Evolutionary conservation across 2,797 vertebrate species (phyloP), one percentile per base, ranked within the genome.

Genomic region (Harpagifer antarcticus): DNA sequence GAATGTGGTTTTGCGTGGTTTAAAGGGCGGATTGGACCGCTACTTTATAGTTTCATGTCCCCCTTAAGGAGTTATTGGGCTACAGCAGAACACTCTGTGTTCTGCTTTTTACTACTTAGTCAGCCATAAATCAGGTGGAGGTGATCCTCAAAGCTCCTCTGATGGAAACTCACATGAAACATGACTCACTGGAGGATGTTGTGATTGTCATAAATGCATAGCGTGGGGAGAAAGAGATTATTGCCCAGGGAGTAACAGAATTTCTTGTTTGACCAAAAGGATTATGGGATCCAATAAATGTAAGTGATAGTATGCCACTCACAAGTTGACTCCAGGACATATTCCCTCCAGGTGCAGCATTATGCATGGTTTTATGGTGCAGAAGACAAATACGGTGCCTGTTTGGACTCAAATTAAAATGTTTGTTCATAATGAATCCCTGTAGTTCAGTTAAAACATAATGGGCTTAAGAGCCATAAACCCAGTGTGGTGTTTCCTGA

Each of bases 81-180:
- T 70, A 23, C 81, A 64, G 33, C 64, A 76, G 68, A 74, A 74
- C 66, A 82, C 49, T 72, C 83, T 86, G 80, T 62, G 49, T 59
- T 79, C 50, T 72, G 65, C 56, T 27, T 57, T 86, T 69, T 72
- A 69, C 76, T 84, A 73, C 88, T 91, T 92, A 88, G 87, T 90
- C 63, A 20, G 68, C 48, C 67, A 89, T 95, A 90, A 94, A 93
- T 94, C 92, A 91, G 65, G 72, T 74, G 70, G 76, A 68, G 55
- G 79, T 74, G 63, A 71, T 68, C 84, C 73, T 89, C 68, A 68
- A 81, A 91, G 81, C 67, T 88, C 49, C 57, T 68, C 55, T 43
- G 76, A 78, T 83, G 76, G 81, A 91, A 90, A 84, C 84, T 86
- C 87, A 90, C 75, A 78, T 84, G 86, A 52, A 72, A 86, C 81